A percentile compares a stretch with the other conserved stretches of the same genome.
Evolutionary conservation across 2,113 vertebrate genomes (phyloP).

Genomic region (Phrynosoma blainvillii): DNA sequence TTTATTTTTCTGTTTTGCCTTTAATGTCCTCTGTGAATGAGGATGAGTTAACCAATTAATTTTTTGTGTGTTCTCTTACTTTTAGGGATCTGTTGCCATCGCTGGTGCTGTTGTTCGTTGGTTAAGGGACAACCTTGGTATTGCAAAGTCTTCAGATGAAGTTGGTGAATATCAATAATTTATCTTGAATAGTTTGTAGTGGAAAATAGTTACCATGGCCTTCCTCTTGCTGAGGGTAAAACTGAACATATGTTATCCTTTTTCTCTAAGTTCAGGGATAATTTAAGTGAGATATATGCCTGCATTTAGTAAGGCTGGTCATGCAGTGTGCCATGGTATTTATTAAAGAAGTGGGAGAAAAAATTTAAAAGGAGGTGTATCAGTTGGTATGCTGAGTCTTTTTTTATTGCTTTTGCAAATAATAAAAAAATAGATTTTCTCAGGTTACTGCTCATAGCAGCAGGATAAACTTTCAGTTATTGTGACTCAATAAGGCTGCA

Average conservation of each 20-base stretch:
- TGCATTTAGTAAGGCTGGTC: neutral
- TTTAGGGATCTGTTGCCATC: constrained; percentile 96
- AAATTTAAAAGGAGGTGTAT: neutral
- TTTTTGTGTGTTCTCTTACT: constrained; percentile 34
- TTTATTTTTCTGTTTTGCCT: neutral
- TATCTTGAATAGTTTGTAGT: neutral
- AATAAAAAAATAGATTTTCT: neutral
- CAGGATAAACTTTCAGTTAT: neutral
- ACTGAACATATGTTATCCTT: neutral
- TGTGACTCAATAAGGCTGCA: neutral
- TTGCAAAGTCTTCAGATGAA: constrained; percentile 85
- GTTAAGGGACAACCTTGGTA: constrained; percentile 96
- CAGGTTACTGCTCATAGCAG: neutral
- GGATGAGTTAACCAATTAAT: neutral
- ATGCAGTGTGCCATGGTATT: neutral
- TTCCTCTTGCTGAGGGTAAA: neutral
- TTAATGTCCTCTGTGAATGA: neutral
- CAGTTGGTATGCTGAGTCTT: neutral
- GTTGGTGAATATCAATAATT: constrained; percentile 80
- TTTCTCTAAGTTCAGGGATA: neutral
- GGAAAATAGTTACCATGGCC: neutral
- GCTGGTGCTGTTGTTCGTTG: constrained; percentile 94
- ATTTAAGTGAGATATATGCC: neutral
- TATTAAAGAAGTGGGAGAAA: neutral
- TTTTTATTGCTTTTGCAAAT: neutral